Evolutionary conservation across 2,888 invertebrate genomes (phyloP), one percentile per base, ranked within the genome.

Genomic region (Imbricaverruca yamaguchii): DNA sequence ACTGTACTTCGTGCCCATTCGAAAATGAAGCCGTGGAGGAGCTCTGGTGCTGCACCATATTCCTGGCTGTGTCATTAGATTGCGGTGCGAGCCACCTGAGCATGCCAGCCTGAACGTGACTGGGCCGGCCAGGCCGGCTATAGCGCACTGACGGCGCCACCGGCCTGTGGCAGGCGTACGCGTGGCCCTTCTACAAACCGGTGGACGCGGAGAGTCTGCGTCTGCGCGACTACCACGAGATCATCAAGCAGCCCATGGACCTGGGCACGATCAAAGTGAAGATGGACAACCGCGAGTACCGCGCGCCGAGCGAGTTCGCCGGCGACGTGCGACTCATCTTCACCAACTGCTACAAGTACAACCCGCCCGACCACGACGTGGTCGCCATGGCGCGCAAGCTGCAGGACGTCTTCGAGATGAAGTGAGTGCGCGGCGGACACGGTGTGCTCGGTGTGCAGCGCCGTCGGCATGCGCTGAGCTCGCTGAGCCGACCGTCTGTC

Each of bases 171-270:
- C 89, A 95, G 94, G 93, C 93, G 86, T 98, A 98, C 88, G 97
- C 97, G 85, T 98, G 98, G 98, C 98, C 98, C 84, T 99, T 99
- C 89, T 96, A 98, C 88, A 97, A 98, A 89, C 99, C 99, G 74
- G 99, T 99, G 81, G 98, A 99, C 89, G 98, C 97, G 53, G 95
- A 95, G 86, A 90, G 94, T 85, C 90, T 99, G 83, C 95, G 95
- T 80, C 91, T 99, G 85, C 95, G 95, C 88, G 99, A 99, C 89
- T 99, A 99, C 89, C 96, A 97, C 89, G 96, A 95, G 86, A 96
- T 99, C 86, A 98, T 99, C 86, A 97, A 97, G 88, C 95, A 96
- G 88, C 99, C 99, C 21, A 99, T 99, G 99, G 99, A 99, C 89
- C 91, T 99, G 86, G 96, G 97, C 81, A 97, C 98, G n/a, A 95